Evolutionary conservation across 2,888 invertebrate species (phyloP).

Genomic region (Linnaemya tessellans): DNA sequence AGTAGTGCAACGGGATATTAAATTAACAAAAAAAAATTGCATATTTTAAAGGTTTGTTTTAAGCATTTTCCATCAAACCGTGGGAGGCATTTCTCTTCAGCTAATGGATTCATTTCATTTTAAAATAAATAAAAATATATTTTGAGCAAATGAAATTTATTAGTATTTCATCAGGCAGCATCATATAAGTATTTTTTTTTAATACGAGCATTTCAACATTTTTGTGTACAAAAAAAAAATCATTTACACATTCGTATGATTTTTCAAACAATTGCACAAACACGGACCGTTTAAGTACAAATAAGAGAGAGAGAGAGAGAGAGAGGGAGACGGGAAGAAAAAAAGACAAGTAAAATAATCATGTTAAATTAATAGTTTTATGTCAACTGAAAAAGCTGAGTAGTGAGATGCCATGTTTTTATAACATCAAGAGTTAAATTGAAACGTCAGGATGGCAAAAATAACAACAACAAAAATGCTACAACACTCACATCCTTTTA

Average conservation of each 20-base stretch:
- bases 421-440: slow-evolving; percentile 57
- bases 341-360: slow-evolving; percentile 46
- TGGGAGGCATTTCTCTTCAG: not conserved
- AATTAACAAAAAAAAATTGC: too few relatives aligned
- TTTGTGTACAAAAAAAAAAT: not conserved
- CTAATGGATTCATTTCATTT: slow-evolving; percentile 30
- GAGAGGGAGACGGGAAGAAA: too few relatives aligned
- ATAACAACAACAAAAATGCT: not conserved
- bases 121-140: slow-evolving; percentile 17
- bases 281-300: not conserved
- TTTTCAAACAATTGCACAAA: slow-evolving; percentile 3
- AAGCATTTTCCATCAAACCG: slow-evolving; percentile 10
- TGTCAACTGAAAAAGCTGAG: slow-evolving; percentile 53
- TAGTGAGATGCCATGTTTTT: slow-evolving; percentile 44
- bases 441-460: slow-evolving; percentile 46
- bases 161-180: slow-evolving; percentile 43
- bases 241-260: slow-evolving; percentile 20
- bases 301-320: not conserved
- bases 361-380: slow-evolving; percentile 65
- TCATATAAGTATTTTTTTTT: slow-evolving; percentile 9
- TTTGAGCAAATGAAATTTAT: slow-evolving; percentile 52
- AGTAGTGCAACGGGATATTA: not conserved
- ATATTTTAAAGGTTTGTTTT: not conserved
- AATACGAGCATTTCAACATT: too few relatives aligned
- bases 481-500: slow-evolving; percentile 60